These are phyloP conservation scores for Drosophila eohydei DNA, from an alignment of 2,888 invertebrate genomes.

Conservation along the genomic window DNA sequence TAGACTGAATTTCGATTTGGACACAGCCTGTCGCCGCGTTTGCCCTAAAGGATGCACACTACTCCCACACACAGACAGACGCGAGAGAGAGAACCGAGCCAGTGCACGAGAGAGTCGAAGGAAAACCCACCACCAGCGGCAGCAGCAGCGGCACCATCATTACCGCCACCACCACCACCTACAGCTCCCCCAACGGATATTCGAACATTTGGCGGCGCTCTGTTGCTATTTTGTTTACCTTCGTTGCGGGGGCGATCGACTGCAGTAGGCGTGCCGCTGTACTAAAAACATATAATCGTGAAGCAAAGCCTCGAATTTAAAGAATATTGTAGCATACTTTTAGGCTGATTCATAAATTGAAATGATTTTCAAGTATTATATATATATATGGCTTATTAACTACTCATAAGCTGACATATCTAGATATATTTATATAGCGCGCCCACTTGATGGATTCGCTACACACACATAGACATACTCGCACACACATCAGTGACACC, in stretches of 20 bases:
- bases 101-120: slow-evolving; percentile 43
- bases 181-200: slow-evolving; percentile 19
- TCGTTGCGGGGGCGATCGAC: slow-evolving; percentile 54
- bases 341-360: slow-evolving; percentile 1
- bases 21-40: slow-evolving; percentile 54
- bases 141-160: slow-evolving; percentile 36
- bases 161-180: slow-evolving; percentile 26
- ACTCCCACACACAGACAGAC: slow-evolving; percentile 43
- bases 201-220: slow-evolving; percentile 49
- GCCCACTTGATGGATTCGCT: slow-evolving; percentile 79
- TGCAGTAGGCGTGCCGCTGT: slow-evolving; percentile 16
- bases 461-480: slow-evolving; percentile 27
- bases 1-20: slow-evolving; percentile 83
- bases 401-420: not conserved
- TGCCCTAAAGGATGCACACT: slow-evolving; percentile 65
- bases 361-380: not conserved
- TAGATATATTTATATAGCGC: slow-evolving; percentile 50
- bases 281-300: slow-evolving; percentile 28
- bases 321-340: not conserved
- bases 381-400: not conserved
- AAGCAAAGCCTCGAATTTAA: not conserved
- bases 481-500: slow-evolving; percentile 39
- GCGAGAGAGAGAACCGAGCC: slow-evolving; percentile 30
- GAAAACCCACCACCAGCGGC: slow-evolving; percentile 37
- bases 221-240: slow-evolving; percentile 81